A percentile compares a stretch with the other conserved stretches of the same genome.
phyloP scores from a whole-genome alignment of 1,140 invertebrate genomes.

The Eueides isabella region DNA sequence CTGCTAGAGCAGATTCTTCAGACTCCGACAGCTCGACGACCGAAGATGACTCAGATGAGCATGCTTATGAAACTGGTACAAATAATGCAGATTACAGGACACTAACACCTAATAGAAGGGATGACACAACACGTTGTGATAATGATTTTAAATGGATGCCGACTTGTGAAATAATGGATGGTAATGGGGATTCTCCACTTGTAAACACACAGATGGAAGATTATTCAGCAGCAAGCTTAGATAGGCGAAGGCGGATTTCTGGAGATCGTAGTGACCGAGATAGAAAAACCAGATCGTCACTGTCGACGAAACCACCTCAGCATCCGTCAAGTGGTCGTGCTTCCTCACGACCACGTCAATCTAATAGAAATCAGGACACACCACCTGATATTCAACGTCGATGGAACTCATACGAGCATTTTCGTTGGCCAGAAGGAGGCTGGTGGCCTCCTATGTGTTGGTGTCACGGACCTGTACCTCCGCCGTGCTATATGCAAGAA shows the following conservation, averaged over 20 bases:
- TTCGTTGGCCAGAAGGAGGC: conserved; percentile 77
- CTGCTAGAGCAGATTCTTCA: conserved; percentile 60
- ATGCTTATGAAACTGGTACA: conserved; percentile 58
- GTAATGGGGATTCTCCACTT: conserved; percentile 58
- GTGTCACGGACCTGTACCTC: conserved; percentile 71
- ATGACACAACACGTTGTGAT: conserved; percentile 82
- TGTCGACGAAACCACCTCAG: conserved; percentile 77
- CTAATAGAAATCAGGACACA: conserved; percentile 58
- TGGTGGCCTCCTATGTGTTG: conserved; percentile 85
- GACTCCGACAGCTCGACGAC: conserved; percentile 69
- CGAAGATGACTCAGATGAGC: conserved; percentile 69
- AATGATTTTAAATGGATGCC: conserved; percentile 85
- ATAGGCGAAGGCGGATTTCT: conserved; percentile 74
- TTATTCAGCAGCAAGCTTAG: conserved; percentile 76
- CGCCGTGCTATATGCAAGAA: conserved; percentile 74
- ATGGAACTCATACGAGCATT: conserved; percentile 81
- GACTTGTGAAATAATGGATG: conserved; percentile 62
- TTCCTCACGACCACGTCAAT: conserved; percentile 64
- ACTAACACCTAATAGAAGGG: conserved; percentile 67
- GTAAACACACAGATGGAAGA: conserved; percentile 61
- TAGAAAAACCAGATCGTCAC: conserved; percentile 82
- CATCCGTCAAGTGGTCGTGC: conserved; percentile 74
- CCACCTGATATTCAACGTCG: conserved; percentile 72
- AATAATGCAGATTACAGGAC: conserved; percentile 67
- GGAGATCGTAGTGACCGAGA: conserved; percentile 76